Conservation (phyloP, 2,797 vertebrate genomes). For the Uromys caudimaculatus region DNA sequence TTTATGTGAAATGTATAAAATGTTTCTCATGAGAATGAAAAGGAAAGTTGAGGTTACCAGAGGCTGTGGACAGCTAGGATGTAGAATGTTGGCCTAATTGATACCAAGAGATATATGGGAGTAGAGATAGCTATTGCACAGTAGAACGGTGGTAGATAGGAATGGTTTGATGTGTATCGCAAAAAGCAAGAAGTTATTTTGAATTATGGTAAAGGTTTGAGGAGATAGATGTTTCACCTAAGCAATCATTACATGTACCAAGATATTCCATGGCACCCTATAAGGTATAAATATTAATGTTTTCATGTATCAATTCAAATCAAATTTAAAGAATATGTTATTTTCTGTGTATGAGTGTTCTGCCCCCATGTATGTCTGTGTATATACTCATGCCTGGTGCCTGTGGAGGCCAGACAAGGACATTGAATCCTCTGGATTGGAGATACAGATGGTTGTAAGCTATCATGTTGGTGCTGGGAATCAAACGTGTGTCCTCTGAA, state of each 20-base stretch:
- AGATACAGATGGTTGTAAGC: background rate
- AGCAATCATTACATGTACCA: background rate
- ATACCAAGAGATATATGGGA: no score
- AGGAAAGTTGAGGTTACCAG: background rate
- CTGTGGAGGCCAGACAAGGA: background rate
- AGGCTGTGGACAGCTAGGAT: background rate
- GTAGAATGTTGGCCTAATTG: no score
- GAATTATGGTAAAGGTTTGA: background rate
- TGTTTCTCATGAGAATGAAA: background rate
- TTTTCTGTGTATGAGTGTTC: background rate
- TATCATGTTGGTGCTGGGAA: background rate
- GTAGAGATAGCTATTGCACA: background rate
- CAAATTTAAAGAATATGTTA: background rate
- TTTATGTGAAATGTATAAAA: background rate
- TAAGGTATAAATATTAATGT: background rate
- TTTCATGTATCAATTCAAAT: background rate
- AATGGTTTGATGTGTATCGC: background rate
- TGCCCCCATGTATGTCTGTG: background rate
- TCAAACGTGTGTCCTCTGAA: background rate
- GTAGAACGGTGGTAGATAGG: background rate
- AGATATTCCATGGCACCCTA: background rate
- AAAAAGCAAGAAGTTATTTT: background rate
- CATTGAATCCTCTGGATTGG: background rate
- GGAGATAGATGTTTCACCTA: background rate
- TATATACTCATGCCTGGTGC: background rate